Evolutionary conservation across 2,888 invertebrate species (phyloP), one percentile per base, ranked within the genome.

Genomic region (Lysandra bellargus): DNA sequence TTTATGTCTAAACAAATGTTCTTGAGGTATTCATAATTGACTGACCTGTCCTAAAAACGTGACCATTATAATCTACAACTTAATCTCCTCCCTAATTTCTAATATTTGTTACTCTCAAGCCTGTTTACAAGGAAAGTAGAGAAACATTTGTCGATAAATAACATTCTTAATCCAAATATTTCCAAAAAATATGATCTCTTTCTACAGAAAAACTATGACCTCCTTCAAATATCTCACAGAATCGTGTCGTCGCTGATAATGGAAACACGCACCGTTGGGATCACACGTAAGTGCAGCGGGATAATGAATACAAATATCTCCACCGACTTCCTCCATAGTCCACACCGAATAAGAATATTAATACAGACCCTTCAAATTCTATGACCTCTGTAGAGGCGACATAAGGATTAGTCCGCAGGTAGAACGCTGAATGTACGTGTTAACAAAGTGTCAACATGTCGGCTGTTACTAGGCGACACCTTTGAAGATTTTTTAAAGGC

Each of bases 241-340:
- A 53, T 14, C 5, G 61, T 23, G 23, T 30, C 30, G 7, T 33
- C 14, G 2, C 1, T n/a, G 76, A 57, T 37, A 37, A 33, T 76
- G 75, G 75, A 75, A 49, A 49, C 14, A 12, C 76, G 37, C 44
- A n/a, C 44, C 33, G 17, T 53, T 23, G 33, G 14, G 76, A 75
- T 75, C 53, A 53, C 75, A 75, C 49, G 75, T 49, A 23, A 75
- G 49, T 75, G 85, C 84, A 84, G 83, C 86, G 87, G 90, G 89
- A 91, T 91, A 92, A 92, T 90, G 92, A 92, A 93, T 93, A 91
- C 92, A 89, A 87, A 88, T 88, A 89, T 90, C 33, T 69, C 33
- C 69, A 4, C 12, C 33, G 30, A 33, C 69, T 33, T 80, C 81
- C 83, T 81, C 79, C 81, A 82, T 81, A 79, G 69, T 33, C 69